These are phyloP conservation scores for Chiloscyllium plagiosum DNA, from an alignment of 2,113 vertebrate species.

Conservation along the genomic window DNA sequence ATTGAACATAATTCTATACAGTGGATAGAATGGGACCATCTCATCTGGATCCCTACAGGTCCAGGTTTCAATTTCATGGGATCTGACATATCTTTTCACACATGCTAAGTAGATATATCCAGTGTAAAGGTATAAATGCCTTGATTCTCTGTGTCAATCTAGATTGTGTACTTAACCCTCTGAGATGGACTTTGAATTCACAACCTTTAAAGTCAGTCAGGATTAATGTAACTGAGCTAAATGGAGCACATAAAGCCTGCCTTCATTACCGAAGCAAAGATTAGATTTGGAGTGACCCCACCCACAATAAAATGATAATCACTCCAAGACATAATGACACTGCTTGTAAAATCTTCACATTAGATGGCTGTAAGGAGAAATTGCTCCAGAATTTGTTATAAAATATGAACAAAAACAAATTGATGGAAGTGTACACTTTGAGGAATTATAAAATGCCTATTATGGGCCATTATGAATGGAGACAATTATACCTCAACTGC, in stretches of 20 bases:
- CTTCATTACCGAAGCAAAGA: background rate
- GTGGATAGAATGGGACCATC: no score
- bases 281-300: background rate
- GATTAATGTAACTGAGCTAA: background rate
- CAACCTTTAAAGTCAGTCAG: background rate
- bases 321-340: background rate
- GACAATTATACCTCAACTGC: background rate
- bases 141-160: no score
- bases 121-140: no score
- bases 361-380: background rate
- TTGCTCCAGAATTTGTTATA: background rate
- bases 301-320: background rate
- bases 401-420: background rate
- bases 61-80: no score
- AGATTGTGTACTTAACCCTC: background rate
- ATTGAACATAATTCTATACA: no score
- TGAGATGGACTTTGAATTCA: background rate
- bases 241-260: background rate
- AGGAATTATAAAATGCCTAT: background rate
- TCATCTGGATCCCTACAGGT: no score
- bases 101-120: no score
- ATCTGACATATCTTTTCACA: no score
- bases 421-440: background rate
- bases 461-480: slow-evolving; percentile 1
- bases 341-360: background rate